Evolutionary conservation across 2,797 vertebrate genomes (phyloP).

Genomic region (Sebastes oblongus): DNA sequence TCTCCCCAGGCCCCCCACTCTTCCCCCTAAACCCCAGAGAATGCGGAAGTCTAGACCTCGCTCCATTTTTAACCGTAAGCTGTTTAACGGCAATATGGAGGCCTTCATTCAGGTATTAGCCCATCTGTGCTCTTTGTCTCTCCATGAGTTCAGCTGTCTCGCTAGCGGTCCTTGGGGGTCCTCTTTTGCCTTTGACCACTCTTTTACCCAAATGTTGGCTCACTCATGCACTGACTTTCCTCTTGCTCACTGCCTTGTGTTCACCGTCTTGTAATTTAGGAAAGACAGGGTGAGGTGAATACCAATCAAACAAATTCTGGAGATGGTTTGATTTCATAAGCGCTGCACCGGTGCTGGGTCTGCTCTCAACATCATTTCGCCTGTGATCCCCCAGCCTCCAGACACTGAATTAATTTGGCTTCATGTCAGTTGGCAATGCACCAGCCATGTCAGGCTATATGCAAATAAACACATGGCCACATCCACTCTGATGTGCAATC

Average conservation of each 20-base stretch:
- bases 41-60: slow-evolving; percentile 95
- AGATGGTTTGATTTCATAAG: slow-evolving; percentile 20
- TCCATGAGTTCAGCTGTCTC: slow-evolving; percentile 81
- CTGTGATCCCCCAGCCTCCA: slow-evolving; percentile 9
- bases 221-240: slow-evolving; percentile 68
- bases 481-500: slow-evolving; percentile 17
- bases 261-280: slow-evolving; percentile 14
- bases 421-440: slow-evolving; percentile 26
- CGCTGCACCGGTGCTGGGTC: not conserved
- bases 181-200: slow-evolving; percentile 69
- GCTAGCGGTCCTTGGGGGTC: slow-evolving; percentile 77
- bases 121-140: slow-evolving; percentile 70
- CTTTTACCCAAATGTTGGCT: slow-evolving; percentile 54
- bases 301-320: not conserved
- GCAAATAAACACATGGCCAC: slow-evolving; percentile 50
- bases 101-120: slow-evolving; percentile 93
- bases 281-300: slow-evolving; percentile 17
- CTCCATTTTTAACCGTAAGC: slow-evolving; percentile 93
- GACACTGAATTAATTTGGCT: slow-evolving; percentile 40
- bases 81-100: slow-evolving; percentile 99
- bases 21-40: slow-evolving; percentile 97
- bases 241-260: slow-evolving; percentile 68
- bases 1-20: slow-evolving; percentile 94
- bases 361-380: slow-evolving; percentile 13
- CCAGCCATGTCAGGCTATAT: slow-evolving; percentile 25